phyloP scores from a whole-genome alignment of 2,888 invertebrate genomes.

The Hypsopygia costalis region DNA sequence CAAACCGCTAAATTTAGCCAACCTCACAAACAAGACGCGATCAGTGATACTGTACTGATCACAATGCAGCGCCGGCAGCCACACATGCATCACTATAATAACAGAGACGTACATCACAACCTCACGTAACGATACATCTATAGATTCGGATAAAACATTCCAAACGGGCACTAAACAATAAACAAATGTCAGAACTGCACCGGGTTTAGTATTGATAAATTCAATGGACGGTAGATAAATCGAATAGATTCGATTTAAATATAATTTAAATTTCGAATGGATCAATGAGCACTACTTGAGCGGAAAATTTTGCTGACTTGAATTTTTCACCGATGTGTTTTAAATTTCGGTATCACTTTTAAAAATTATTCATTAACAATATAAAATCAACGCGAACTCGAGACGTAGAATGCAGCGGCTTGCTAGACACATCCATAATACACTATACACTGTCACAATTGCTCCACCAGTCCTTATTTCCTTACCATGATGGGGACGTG shows the following conservation, averaged over 20 bases:
- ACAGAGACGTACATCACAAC: not conserved
- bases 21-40: conserved; percentile 61
- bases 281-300: not conserved
- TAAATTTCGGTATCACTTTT: conserved; percentile 1
- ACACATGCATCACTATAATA: conserved; percentile 13
- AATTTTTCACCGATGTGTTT: conserved; percentile 3
- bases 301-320: too few relatives aligned
- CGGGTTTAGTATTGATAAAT: conserved; percentile 10
- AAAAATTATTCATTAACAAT: conserved; percentile 4
- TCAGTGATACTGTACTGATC: conserved; percentile 38
- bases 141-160: conserved; percentile 8
- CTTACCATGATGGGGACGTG: conserved; percentile 65
- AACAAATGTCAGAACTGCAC: conserved; percentile 6
- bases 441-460: conserved; percentile 54
- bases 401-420: conserved; percentile 19
- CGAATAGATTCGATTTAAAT: conserved; percentile 12
- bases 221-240: conserved; percentile 15
- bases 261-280: conserved; percentile 17
- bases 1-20: conserved; percentile 68
- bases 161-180: conserved; percentile 7
- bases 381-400: conserved; percentile 12
- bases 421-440: conserved; percentile 11
- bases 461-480: conserved; percentile 34
- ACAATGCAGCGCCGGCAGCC: conserved; percentile 34
- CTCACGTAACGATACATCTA: conserved; percentile 4